Conservation (phyloP, 2,113 vertebrate species). For the Stomatorhinus ivindoensis region DNA sequence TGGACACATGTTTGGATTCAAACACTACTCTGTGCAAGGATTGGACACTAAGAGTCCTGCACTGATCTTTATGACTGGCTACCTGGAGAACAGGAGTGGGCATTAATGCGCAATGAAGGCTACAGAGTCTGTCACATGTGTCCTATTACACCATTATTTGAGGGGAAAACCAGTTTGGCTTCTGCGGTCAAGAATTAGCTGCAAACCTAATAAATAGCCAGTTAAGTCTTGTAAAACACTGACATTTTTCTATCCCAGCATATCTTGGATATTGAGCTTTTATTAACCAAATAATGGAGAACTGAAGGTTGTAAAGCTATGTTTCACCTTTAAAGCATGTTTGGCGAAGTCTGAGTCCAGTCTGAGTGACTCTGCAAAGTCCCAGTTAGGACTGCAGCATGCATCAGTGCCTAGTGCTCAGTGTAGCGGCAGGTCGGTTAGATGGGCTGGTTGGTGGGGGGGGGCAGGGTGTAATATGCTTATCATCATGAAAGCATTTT, state of each 20-base stretch:
- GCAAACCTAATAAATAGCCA: background rate
- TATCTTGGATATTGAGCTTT: background rate
- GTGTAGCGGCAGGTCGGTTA: background rate
- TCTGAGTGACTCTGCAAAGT: background rate
- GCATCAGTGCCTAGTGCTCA: background rate
- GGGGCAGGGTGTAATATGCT: background rate
- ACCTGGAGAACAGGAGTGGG: background rate
- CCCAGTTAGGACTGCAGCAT: background rate
- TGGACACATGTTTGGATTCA: background rate
- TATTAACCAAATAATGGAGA: background rate
- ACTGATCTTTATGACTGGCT: background rate
- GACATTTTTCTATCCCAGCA: background rate
- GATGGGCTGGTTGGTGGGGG: background rate
- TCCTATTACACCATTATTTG: background rate
- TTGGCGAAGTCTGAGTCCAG: background rate
- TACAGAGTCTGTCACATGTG: background rate
- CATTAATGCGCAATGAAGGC: background rate
- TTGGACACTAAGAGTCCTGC: background rate
- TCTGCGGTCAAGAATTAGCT: background rate
- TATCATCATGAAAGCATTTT: background rate
- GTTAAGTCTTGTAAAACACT: background rate
- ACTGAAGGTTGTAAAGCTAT: background rate
- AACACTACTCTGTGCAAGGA: background rate
- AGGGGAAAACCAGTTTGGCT: background rate
- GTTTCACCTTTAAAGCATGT: background rate